phyloP scores from a whole-genome alignment of 2,797 vertebrate genomes.

The Adelosebastes latens region DNA sequence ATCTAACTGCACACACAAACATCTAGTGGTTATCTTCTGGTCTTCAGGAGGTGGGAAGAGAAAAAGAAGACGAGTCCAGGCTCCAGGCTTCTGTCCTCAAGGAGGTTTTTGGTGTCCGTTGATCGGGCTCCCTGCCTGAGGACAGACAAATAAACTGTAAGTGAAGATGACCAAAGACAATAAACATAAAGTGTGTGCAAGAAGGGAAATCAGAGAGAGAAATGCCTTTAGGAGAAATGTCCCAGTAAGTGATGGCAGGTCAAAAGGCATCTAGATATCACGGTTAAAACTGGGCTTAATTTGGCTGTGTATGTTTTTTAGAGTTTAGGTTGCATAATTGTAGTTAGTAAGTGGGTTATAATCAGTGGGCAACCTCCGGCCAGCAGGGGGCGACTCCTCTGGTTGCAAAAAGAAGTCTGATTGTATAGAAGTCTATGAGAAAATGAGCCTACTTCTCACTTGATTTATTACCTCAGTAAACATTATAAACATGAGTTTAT shows the following conservation, averaged over 20 bases:
- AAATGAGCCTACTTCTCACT: too few relatives aligned
- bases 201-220: constrained; percentile 7
- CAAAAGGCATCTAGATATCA: background rate
- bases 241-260: background rate
- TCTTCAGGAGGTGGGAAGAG: constrained; percentile 45
- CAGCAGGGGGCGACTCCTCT: too few relatives aligned
- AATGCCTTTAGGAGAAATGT: constrained; percentile 23
- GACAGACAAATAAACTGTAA: constrained; percentile 65
- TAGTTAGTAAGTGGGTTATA: too few relatives aligned
- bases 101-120: constrained; percentile 74
- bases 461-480: too few relatives aligned
- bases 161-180: constrained; percentile 54
- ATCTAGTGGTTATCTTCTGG: constrained; percentile 33
- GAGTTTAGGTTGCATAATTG: background rate
- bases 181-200: constrained; percentile 36
- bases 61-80: constrained; percentile 26
- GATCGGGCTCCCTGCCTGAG: constrained; percentile 62
- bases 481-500: too few relatives aligned
- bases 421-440: too few relatives aligned
- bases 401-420: too few relatives aligned
- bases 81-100: constrained; percentile 63
- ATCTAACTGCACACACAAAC: constrained; percentile 34
- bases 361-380: too few relatives aligned
- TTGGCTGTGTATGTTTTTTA: background rate
- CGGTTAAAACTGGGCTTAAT: background rate